phyloP scores from a whole-genome alignment of 2,113 vertebrate species.

The Rhineura floridana region DNA sequence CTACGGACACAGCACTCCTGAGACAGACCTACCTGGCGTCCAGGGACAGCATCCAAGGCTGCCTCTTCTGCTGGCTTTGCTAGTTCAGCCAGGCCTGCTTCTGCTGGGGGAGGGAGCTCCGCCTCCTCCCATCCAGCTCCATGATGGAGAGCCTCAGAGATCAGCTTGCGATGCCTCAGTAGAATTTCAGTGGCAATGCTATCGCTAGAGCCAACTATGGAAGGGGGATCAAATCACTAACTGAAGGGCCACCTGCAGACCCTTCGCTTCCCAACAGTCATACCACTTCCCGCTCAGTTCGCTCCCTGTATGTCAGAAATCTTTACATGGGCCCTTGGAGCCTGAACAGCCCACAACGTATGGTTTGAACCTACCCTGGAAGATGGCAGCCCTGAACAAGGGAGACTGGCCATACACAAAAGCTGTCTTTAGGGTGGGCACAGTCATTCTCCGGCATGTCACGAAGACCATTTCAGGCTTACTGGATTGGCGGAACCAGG shows the following conservation, averaged over 20 bases:
- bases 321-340: background rate
- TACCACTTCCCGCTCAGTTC: background rate
- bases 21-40: background rate
- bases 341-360: background rate
- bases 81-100: conserved; percentile 56
- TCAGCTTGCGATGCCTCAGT: conserved; percentile 63
- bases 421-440: background rate
- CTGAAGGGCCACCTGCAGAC: background rate
- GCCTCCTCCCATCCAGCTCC: conserved; percentile 3
- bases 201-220: conserved; percentile 68
- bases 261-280: background rate
- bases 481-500: too few species aligned
- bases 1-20: background rate
- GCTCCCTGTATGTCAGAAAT: too few species aligned
- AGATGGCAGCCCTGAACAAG: background rate
- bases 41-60: accelerated
- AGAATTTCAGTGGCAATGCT: conserved; percentile 67
- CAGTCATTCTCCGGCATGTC: background rate
- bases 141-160: conserved; percentile 65
- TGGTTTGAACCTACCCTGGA: background rate
- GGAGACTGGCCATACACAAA: background rate
- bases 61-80: conserved; percentile 67
- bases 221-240: conserved; percentile 1
- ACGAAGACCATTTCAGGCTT: too few species aligned
- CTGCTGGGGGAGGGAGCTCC: conserved; percentile 10